A percentile compares a stretch with the other conserved stretches of the same genome.
Conservation (phyloP, 2,113 vertebrate species). For the Natator depressus region DNA sequence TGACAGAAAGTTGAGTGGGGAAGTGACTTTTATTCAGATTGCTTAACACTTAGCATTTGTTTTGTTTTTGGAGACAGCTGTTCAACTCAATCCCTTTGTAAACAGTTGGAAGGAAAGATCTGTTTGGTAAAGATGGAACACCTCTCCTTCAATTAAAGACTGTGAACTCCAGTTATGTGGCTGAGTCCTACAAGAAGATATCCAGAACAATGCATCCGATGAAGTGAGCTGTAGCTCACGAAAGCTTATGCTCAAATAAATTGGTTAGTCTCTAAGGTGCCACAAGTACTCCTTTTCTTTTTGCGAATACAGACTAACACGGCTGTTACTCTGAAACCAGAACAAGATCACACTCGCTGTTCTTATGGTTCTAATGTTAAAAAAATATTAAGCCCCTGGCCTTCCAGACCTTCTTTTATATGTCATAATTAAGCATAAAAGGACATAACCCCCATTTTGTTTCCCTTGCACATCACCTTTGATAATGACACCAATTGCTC, state of each 20-base stretch:
- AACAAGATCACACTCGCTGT: background rate
- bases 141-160: background rate
- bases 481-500: no score
- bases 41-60: background rate
- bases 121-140: background rate
- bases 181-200: background rate
- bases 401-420: background rate
- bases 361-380: background rate
- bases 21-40: background rate
- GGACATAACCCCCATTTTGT: no score
- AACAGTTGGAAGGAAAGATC: background rate
- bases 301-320: no score
- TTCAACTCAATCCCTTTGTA: background rate
- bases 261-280: no score
- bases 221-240: no score
- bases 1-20: background rate
- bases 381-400: background rate
- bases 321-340: no score
- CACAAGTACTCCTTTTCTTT: no score
- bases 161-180: background rate
- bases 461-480: no score
- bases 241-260: no score
- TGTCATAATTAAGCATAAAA: background rate
- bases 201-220: background rate
- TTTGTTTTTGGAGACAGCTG: background rate